Evolutionary conservation across 2,888 invertebrate species (phyloP).

Genomic region (Torymus aiolomorphi): DNA sequence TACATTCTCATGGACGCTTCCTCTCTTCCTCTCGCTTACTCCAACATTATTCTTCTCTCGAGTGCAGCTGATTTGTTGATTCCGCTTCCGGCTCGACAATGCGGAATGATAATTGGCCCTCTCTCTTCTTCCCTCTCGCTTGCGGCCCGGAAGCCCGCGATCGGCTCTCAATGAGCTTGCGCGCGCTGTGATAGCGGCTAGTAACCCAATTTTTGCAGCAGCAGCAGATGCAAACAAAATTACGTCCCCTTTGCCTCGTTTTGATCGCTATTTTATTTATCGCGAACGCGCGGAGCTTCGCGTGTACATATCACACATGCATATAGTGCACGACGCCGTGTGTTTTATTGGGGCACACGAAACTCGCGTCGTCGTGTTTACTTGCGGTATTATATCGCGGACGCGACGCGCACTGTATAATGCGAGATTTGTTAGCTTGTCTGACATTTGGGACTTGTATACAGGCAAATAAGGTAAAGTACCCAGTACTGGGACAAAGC

Average conservation of each 20-base stretch:
- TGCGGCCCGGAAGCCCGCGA: constrained; percentile 26
- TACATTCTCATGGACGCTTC: too few species aligned
- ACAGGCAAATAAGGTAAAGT: too few species aligned
- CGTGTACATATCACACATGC: too few species aligned
- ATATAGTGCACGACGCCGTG: too few species aligned
- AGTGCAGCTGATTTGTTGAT: constrained; percentile 38
- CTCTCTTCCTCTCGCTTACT: not conserved
- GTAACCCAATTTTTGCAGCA: constrained; percentile 29
- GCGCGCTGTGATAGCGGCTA: not conserved
- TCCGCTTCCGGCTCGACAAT: constrained; percentile 40
- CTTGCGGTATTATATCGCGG: too few species aligned
- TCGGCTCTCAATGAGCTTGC: constrained; percentile 34
- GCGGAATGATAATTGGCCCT: constrained; percentile 42
- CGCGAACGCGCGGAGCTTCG: not conserved
- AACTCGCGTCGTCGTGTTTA: too few species aligned
- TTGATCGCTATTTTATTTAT: constrained; percentile 9
- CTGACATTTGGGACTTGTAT: too few species aligned
- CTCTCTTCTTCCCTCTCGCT: not conserved
- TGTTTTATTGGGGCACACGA: too few species aligned
- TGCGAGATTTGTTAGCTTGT: too few species aligned
- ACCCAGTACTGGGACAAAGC: too few species aligned
- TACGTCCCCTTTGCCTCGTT: constrained; percentile 1
- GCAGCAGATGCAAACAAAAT: not conserved
- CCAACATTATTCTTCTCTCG: not conserved
- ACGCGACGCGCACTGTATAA: too few species aligned